Conservation (phyloP, 92 coral and sea anemone genomes). For the Pocillopora grandis region DNA sequence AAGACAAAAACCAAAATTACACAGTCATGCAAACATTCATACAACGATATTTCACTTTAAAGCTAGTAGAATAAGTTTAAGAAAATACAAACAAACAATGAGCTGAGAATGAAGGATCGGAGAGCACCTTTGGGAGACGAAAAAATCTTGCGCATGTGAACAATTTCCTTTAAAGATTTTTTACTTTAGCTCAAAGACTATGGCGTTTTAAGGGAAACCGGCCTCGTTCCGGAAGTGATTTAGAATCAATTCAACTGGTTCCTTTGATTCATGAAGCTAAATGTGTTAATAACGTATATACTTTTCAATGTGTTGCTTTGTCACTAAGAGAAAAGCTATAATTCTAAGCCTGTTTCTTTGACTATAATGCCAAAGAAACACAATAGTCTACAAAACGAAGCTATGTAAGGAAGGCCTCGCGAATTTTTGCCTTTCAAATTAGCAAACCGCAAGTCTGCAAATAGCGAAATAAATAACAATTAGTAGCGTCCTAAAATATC, state of each 20-base stretch:
- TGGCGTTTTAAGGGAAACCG: background rate
- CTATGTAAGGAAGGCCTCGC: conserved; percentile 10
- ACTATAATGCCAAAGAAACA: background rate
- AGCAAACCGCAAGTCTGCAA: conserved; percentile 27
- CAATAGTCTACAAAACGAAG: conserved; percentile 10
- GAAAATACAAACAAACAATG: conserved; percentile 12
- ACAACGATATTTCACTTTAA: conserved; percentile 2
- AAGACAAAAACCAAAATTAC: conserved; percentile 5
- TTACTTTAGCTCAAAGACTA: background rate
- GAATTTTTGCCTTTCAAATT: conserved; percentile 12
- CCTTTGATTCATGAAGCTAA: conserved; percentile 28
- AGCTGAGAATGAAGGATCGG: background rate
- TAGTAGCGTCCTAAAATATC: conserved; percentile 1
- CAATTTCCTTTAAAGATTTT: conserved; percentile 8
- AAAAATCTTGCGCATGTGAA: conserved; percentile 1
- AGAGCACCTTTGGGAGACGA: background rate
- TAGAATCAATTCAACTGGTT: conserved; percentile 22
- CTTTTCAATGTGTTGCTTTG: conserved; percentile 31
- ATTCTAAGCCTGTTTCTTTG: conserved; percentile 10
- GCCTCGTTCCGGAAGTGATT: conserved; percentile 24
- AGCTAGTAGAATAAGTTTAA: background rate
- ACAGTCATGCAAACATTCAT: conserved; percentile 1
- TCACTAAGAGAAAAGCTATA: conserved; percentile 1
- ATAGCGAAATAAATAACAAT: conserved; percentile 13
- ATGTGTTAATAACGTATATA: conserved; percentile 16